Evolutionary conservation across 1,140 invertebrate genomes (phyloP).

Genomic region (Leptinotarsa lineolata): DNA sequence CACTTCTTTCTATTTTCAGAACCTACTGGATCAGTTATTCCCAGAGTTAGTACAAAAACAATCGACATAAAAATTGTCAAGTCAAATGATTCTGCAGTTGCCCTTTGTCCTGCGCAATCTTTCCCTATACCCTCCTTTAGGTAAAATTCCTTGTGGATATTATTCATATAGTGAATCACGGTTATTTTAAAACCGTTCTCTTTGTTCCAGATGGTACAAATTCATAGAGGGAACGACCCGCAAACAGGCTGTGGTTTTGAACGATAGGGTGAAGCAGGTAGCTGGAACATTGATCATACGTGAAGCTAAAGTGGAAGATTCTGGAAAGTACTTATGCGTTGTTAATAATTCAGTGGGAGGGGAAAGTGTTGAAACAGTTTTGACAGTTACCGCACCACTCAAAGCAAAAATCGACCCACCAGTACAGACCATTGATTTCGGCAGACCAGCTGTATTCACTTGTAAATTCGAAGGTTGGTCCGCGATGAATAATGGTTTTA

Average conservation of each 20-base stretch:
- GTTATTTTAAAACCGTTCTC: conserved; percentile 21
- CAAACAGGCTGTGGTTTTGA: conserved; percentile 81
- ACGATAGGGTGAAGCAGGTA: conserved; percentile 89
- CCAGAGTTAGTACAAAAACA: conserved; percentile 55
- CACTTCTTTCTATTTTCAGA: conserved; percentile 54
- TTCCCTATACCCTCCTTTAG: conserved; percentile 66
- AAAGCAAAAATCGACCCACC: conserved; percentile 85
- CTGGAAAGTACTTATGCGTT: conserved; percentile 91
- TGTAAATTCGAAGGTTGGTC: conserved; percentile 85
- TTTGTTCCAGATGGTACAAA: conserved; percentile 86
- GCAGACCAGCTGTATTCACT: conserved; percentile 84
- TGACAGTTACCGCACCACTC: conserved; percentile 89
- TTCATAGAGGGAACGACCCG: conserved; percentile 83
- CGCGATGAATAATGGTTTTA: too few species aligned
- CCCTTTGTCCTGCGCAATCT: conserved; percentile 67
- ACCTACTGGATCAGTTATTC: conserved; percentile 59
- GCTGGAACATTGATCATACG: conserved; percentile 91
- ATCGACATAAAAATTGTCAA: conserved; percentile 56
- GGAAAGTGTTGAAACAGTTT: conserved; percentile 88
- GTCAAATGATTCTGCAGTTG: conserved; percentile 53
- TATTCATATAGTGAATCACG: neutral
- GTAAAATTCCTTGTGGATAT: conserved; percentile 50
- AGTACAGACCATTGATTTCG: conserved; percentile 90
- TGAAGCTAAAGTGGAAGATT: conserved; percentile 88
- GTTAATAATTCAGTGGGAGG: conserved; percentile 93